Evolutionary conservation across 2,797 vertebrate genomes (phyloP).

Genomic region (Anguilla marmorata): DNA sequence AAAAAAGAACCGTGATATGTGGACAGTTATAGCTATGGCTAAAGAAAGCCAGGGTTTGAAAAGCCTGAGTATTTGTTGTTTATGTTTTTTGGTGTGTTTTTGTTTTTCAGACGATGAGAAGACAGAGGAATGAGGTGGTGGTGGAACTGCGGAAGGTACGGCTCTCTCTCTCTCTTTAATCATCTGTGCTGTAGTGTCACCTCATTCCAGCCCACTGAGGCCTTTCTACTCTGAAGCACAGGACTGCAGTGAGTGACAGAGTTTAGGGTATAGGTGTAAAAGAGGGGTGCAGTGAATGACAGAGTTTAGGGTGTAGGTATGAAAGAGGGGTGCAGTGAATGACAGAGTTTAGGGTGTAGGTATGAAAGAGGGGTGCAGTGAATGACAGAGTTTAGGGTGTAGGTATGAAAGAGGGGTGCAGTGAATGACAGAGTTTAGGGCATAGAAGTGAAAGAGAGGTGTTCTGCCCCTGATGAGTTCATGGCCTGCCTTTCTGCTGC

Average conservation of each 20-base stretch:
- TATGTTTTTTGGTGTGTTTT: conserved; percentile 21
- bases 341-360: background rate
- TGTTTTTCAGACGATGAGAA: conserved; percentile 89
- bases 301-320: too few species aligned
- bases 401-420: background rate
- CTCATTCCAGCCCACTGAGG: background rate
- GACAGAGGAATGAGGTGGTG: conserved; percentile 98
- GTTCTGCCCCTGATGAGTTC: background rate
- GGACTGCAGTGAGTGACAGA: background rate
- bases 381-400: background rate
- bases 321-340: too few species aligned
- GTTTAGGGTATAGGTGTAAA: too few species aligned
- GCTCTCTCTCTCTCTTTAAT: background rate
- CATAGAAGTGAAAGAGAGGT: background rate
- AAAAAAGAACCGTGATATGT: too few species aligned
- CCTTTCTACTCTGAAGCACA: background rate
- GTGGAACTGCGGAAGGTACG: conserved; percentile 97
- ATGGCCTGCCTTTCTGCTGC: background rate
- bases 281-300: too few species aligned
- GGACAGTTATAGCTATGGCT: too few species aligned
- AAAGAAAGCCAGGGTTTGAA: background rate
- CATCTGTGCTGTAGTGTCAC: background rate
- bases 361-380: background rate
- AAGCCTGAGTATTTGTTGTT: background rate
- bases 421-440: background rate